Conservation (phyloP, 2,113 vertebrate genomes). For the Brachyhypopomus occidentalis region DNA sequence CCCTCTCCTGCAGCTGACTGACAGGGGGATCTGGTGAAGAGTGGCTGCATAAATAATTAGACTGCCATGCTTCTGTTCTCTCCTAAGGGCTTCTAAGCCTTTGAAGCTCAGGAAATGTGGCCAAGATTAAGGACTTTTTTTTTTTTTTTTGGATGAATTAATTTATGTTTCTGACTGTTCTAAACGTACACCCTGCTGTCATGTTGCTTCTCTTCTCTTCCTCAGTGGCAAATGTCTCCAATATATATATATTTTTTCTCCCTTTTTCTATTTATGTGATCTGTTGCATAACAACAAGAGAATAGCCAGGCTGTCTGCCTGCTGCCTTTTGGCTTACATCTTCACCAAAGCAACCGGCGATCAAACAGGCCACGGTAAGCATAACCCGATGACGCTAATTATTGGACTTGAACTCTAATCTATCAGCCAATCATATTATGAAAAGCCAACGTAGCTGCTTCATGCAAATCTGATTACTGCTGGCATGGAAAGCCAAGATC, state of each 20-base stretch:
- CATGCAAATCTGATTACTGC: conserved; percentile 23
- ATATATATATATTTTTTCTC: neutral
- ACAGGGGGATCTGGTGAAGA: conserved; percentile 33
- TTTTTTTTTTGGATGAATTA: conserved; percentile 36
- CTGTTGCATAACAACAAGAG: conserved; percentile 22
- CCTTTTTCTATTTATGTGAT: conserved; percentile 25
- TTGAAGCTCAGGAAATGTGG: conserved; percentile 53
- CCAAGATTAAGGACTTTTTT: conserved; percentile 48
- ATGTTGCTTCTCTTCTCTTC: conserved; percentile 16
- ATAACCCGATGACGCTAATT: conserved; percentile 39
- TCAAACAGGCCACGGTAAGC: conserved; percentile 25
- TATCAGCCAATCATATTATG: conserved; percentile 33
- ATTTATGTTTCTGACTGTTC: conserved; percentile 43
- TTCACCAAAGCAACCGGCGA: conserved; percentile 5
- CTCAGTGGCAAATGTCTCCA: conserved; percentile 20
- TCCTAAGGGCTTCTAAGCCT: conserved; percentile 40
- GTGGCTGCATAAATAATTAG: conserved; percentile 46
- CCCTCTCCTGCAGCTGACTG: conserved; percentile 49
- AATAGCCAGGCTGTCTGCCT: conserved; percentile 23
- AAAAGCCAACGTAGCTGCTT: conserved; percentile 25
- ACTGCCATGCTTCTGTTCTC: conserved; percentile 44
- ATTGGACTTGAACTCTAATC: conserved; percentile 30
- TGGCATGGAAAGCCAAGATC: conserved; percentile 5
- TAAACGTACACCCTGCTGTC: conserved; percentile 9
- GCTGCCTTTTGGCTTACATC: conserved; percentile 30